phyloP scores from a whole-genome alignment of 1,140 invertebrate species.

The Heliconius hermathena region DNA sequence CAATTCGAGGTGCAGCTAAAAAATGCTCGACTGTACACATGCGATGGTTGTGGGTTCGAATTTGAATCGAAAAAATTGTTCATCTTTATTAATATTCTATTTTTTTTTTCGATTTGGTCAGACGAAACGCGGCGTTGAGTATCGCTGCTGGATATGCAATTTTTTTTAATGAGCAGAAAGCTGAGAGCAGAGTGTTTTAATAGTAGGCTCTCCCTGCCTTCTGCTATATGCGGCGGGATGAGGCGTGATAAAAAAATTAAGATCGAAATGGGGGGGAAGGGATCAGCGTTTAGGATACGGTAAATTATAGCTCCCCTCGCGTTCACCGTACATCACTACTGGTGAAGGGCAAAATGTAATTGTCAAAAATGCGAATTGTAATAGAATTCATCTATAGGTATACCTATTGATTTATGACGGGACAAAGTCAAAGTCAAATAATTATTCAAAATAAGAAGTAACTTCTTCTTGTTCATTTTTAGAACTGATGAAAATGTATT shows the following conservation, averaged over 20 bases:
- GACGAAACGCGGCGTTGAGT: no score
- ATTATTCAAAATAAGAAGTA: no score
- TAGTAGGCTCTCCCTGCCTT: background rate
- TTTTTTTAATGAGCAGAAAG: no score
- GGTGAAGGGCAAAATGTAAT: conserved; percentile 48
- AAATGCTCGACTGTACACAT: background rate
- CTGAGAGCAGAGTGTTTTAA: no score
- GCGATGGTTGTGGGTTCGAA: background rate
- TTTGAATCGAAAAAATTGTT: background rate
- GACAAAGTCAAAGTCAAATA: no score
- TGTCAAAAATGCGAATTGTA: conserved; percentile 50
- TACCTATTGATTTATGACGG: no score
- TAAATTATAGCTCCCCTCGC: conserved; percentile 57
- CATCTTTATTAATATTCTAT: no score
- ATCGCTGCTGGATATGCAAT: no score
- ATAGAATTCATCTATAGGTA: conserved; percentile 45
- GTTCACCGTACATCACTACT: conserved; percentile 37
- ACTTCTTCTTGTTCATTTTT: no score
- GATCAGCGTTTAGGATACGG: background rate
- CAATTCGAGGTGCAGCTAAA: conserved; percentile 41
- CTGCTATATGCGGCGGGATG: no score
- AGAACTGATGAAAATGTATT: no score
- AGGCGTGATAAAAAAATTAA: background rate
- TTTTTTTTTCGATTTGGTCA: no score
- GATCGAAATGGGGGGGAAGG: conserved; percentile 23